Base-by-base conservation (phyloP, 2,113 vertebrate genomes). In the Charina bottae region DNA sequence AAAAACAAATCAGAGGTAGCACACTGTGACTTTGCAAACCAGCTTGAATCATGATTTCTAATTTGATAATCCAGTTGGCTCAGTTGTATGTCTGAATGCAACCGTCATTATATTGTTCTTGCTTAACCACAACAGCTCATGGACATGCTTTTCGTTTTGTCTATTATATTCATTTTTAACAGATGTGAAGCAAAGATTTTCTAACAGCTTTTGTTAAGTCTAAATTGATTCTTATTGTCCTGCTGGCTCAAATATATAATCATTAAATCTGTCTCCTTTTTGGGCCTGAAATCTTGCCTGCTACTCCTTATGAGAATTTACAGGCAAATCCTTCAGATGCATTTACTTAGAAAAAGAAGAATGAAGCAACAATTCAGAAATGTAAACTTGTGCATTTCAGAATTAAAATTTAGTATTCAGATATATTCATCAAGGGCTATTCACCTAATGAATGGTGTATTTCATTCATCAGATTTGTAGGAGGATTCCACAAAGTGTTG, bases 341-440 rank as follows among this genome's bases (percentile, higher is more conserved):
- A 87, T 21, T 85, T 0, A 58, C 84, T 90, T 93, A 19, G 33
- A 0, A 2, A 60, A 56, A 2, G 19, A 87, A 85, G 33, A 56
- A 6, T 0, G 24, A 55, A 19, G 46, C 60, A 83, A 59, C 28
- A 83, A 37, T 6, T 93, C 83, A 26, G 1, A 90, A 2, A 6
- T 91, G 9, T 93, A 7, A 59, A 92, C 13, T 5, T 85, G 26
- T 94, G 46, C 1, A 90, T 78, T 53, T 88, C 68, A 64, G 19
- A 89, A 84, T 85, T 62, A 93, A 93, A 89, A 85, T 4, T 23
- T 1, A 58, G 12, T 26, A 85, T 92, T 94, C 84, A 59, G 88
- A 92, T 92, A 23, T 58, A 92, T 94, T 53, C 93, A 83, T 62
- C 89, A 92, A 94, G 88, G 1, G 68, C 89, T 92, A 88, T 89